Evolutionary conservation across 2,113 vertebrate species (phyloP).

Genomic region (Phaethornis superciliosus): DNA sequence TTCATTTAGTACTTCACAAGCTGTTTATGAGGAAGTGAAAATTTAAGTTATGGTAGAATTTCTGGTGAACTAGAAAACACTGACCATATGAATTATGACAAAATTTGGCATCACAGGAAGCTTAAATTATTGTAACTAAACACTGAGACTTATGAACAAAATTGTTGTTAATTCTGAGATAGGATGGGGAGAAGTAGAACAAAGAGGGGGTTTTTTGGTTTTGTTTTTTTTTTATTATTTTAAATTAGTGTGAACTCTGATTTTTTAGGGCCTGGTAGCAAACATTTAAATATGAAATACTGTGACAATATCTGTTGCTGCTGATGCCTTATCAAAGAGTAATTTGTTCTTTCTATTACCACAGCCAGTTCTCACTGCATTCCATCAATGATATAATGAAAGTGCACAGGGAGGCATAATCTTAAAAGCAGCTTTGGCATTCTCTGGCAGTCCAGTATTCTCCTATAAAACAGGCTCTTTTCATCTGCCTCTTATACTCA

Average conservation of each 20-base stretch:
- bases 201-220: neutral
- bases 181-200: neutral
- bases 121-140: neutral
- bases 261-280: neutral
- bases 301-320: neutral
- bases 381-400: neutral
- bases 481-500: neutral
- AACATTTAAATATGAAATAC: neutral
- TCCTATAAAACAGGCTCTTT: neutral
- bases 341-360: neutral
- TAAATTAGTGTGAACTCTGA: neutral
- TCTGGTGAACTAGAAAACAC: neutral
- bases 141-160: neutral
- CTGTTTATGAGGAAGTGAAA: neutral
- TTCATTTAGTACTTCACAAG: too few species aligned
- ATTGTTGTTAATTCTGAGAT: neutral
- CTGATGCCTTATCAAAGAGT: neutral
- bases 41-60: neutral
- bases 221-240: neutral
- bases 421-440: neutral
- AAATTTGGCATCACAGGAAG: neutral
- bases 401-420: neutral
- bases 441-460: neutral
- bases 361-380: neutral
- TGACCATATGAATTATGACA: neutral